A percentile compares a stretch with the other conserved stretches of the same genome.
phyloP scores from a whole-genome alignment of 1,140 invertebrate species.

The Nylanderia fulva region DNA sequence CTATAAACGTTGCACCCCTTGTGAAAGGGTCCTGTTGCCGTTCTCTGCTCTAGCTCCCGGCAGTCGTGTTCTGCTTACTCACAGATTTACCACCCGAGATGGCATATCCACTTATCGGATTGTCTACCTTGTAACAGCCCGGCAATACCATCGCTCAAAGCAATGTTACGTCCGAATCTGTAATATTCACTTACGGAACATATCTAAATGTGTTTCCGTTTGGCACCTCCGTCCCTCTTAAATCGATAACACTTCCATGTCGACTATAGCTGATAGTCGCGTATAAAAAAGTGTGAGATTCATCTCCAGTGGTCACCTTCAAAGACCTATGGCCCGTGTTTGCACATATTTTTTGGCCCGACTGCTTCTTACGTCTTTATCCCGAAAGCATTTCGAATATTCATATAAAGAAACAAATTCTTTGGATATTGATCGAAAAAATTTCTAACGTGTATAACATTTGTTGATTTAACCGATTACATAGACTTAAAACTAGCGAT shows the following conservation, averaged over 20 bases:
- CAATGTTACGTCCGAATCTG: background rate
- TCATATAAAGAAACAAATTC: no score
- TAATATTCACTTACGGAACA: conserved; percentile 22
- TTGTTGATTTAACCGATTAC: no score
- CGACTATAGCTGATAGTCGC: background rate
- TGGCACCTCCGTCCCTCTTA: background rate
- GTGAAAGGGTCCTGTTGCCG: background rate
- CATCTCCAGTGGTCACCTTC: background rate
- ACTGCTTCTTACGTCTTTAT: background rate
- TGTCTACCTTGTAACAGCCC: conserved; percentile 48
- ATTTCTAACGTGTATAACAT: background rate
- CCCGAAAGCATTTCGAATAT: background rate
- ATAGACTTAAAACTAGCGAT: no score
- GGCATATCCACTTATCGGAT: conserved; percentile 59
- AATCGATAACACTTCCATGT: conserved; percentile 42
- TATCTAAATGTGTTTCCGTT: conserved; percentile 25
- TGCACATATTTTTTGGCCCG: background rate
- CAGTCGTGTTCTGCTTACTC: conserved; percentile 49
- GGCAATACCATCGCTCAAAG: conserved; percentile 52
- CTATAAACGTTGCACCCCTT: conserved; percentile 16
- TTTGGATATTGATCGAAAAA: background rate
- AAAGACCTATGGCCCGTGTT: background rate
- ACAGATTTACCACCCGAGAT: conserved; percentile 56
- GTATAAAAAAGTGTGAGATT: conserved; percentile 44
- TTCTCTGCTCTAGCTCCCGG: background rate